Conservation (phyloP, 2,888 invertebrate species). For the Lithophane semibrunnea region DNA sequence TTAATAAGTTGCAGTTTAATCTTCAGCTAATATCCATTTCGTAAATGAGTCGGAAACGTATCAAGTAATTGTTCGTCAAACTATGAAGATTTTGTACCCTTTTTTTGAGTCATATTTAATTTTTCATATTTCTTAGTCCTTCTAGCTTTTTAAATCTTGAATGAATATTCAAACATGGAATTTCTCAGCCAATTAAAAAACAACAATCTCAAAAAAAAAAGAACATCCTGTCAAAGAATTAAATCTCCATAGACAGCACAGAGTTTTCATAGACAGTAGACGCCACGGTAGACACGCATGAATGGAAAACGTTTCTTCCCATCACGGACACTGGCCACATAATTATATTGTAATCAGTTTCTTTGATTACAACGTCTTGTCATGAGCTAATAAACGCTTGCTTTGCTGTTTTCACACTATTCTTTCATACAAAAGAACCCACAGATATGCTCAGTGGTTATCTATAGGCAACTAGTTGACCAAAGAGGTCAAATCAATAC, state of each 20-base stretch:
- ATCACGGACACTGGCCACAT: slow-evolving; percentile 47
- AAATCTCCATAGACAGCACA: slow-evolving; percentile 5
- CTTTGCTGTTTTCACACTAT: slow-evolving; percentile 11
- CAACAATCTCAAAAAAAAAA: not conserved
- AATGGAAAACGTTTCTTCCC: slow-evolving; percentile 39
- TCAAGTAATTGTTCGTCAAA: not conserved
- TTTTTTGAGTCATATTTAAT: not conserved
- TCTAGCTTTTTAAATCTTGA: no score
- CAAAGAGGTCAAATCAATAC: slow-evolving; percentile 36
- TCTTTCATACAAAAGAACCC: slow-evolving; percentile 8
- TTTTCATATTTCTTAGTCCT: not conserved
- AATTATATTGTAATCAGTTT: slow-evolving; percentile 57
- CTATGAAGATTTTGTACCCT: not conserved
- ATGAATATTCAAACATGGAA: slow-evolving; percentile 18
- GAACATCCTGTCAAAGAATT: not conserved
- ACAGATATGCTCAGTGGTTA: not conserved
- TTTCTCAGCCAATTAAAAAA: not conserved
- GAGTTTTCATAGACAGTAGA: not conserved
- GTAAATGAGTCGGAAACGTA: not conserved
- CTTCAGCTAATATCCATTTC: slow-evolving; percentile 16
- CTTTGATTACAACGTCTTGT: slow-evolving; percentile 38
- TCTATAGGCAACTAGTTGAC: slow-evolving; percentile 2
- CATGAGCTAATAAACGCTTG: slow-evolving; percentile 33
- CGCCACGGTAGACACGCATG: slow-evolving; percentile 37
- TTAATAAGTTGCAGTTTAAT: slow-evolving; percentile 17